These are phyloP conservation scores for Ornithoptera alexandrae DNA, from an alignment of 2,888 invertebrate genomes.

Conservation along the genomic window DNA sequence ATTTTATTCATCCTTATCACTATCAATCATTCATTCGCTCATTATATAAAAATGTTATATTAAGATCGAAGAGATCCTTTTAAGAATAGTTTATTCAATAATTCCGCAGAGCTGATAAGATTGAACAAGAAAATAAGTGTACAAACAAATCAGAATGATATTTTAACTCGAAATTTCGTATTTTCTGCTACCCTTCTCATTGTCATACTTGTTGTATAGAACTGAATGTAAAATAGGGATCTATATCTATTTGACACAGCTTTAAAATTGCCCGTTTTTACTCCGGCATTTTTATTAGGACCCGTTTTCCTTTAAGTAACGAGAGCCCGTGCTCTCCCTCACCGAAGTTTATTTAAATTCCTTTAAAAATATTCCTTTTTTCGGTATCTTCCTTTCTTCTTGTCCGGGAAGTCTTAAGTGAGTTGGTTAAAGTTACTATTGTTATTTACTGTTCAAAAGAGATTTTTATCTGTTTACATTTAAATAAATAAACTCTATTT, in stretches of 20 bases:
- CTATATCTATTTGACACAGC: slow-evolving; percentile 60
- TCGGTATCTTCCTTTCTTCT: slow-evolving; percentile 49
- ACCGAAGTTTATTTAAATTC: slow-evolving; percentile 75
- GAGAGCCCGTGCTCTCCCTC: slow-evolving; percentile 56
- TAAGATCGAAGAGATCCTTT: no score
- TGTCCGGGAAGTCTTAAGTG: slow-evolving; percentile 59
- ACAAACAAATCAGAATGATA: neutral
- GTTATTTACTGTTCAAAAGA: slow-evolving; percentile 32
- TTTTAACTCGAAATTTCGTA: slow-evolving; percentile 13
- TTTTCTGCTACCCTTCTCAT: slow-evolving; percentile 37
- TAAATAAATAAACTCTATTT: slow-evolving; percentile 7
- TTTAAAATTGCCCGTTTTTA: slow-evolving; percentile 60
- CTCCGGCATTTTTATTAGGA: slow-evolving; percentile 69
- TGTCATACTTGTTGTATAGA: slow-evolving; percentile 43
- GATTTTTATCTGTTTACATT: slow-evolving; percentile 32
- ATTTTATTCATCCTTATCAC: no score
- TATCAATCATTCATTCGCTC: no score
- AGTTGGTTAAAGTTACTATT: slow-evolving; percentile 50
- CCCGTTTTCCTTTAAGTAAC: slow-evolving; percentile 67
- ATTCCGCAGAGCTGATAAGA: neutral
- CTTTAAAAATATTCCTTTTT: slow-evolving; percentile 58
- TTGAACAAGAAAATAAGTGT: slow-evolving; percentile 10
- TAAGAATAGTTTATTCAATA: neutral
- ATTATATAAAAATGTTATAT: no score
- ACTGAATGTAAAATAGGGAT: slow-evolving; percentile 46